phyloP scores from a whole-genome alignment of 2,113 vertebrate genomes.

The Lonchura striata region DNA sequence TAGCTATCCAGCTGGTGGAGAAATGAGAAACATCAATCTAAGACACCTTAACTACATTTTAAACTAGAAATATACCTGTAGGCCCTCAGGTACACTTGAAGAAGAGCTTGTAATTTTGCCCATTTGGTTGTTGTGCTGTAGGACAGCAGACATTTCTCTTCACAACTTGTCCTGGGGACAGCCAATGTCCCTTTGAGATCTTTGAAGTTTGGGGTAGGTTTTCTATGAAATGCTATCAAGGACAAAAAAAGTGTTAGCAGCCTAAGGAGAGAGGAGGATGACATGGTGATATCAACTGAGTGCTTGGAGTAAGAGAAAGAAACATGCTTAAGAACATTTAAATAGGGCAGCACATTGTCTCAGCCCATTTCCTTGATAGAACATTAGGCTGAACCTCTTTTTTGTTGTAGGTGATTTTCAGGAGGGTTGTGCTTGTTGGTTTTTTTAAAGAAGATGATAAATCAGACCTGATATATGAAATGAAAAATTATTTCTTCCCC shows the following conservation, averaged over 20 bases:
- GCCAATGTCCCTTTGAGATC: neutral
- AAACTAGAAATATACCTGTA: neutral
- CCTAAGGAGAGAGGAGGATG: neutral
- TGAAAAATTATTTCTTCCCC: neutral
- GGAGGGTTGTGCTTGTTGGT: neutral
- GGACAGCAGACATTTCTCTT: neutral
- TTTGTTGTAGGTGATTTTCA: neutral
- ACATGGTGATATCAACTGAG: neutral
- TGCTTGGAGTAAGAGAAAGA: neutral
- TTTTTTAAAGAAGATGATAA: neutral
- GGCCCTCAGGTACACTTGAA: neutral
- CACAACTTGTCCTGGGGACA: neutral
- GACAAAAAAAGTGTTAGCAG: neutral
- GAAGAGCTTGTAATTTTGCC: neutral
- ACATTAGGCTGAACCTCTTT: neutral
- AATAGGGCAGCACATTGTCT: neutral
- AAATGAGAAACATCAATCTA: conserved; percentile 2
- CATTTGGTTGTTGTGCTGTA: neutral
- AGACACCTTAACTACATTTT: neutral
- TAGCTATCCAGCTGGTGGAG: neutral
- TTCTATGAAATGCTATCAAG: neutral
- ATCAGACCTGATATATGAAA: neutral
- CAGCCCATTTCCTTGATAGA: neutral
- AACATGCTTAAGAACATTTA: neutral
- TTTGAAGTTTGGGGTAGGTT: neutral